phyloP scores from a whole-genome alignment of 2,113 vertebrate genomes.

The Microtus ochrogaster region DNA sequence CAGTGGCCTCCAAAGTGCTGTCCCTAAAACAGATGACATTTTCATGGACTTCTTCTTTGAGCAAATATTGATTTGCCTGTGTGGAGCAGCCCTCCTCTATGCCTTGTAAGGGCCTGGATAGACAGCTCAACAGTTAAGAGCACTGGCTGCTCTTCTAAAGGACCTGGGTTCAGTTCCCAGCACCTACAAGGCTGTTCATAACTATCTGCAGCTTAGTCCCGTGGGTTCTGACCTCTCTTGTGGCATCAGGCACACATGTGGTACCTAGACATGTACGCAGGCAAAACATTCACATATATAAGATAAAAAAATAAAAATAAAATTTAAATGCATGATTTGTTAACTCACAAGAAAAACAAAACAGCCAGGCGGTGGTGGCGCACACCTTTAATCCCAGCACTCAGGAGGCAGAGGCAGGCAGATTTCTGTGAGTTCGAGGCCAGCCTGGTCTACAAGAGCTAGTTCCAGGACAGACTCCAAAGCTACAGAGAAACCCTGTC shows the following conservation, averaged over 20 bases:
- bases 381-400: too few relatives aligned
- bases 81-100: background rate
- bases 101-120: background rate
- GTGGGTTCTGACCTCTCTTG: background rate
- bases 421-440: too few relatives aligned
- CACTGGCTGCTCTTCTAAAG: background rate
- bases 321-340: background rate
- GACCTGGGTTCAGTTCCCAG: background rate
- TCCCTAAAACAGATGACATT: background rate
- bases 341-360: background rate
- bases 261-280: background rate
- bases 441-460: too few relatives aligned
- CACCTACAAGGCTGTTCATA: background rate
- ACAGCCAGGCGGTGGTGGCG: too few relatives aligned
- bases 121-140: background rate
- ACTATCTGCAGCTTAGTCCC: background rate
- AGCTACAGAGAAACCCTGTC: too few relatives aligned
- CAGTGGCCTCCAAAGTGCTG: accelerated
- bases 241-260: background rate
- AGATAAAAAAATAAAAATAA: background rate
- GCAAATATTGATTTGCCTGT: background rate
- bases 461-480: too few relatives aligned
- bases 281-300: background rate
- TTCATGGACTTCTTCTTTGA: background rate
- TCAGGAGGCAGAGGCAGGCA: too few relatives aligned